These are phyloP conservation scores for Aptenodytes forsteri DNA, from an alignment of 2,113 vertebrate genomes.

Conservation along the genomic window DNA sequence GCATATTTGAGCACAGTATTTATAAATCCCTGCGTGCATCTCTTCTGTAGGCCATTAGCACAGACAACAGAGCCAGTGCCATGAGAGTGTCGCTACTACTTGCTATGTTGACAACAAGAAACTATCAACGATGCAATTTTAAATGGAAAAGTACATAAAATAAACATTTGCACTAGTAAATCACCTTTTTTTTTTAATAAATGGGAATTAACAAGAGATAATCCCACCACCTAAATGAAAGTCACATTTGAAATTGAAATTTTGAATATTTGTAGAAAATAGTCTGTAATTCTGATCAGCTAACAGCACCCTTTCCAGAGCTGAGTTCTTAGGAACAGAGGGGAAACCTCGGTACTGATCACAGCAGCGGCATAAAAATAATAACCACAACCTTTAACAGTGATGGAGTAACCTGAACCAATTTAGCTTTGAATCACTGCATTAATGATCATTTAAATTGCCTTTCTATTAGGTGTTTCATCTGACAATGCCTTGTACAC, in stretches of 20 bases:
- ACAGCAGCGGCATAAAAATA: not conserved
- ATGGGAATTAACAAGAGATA: not conserved
- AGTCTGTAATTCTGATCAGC: not conserved
- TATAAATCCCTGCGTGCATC: not conserved
- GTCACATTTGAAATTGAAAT: not conserved
- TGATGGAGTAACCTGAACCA: not conserved
- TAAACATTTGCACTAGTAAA: not conserved
- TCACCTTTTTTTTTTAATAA: not conserved
- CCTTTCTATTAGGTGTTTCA: not conserved
- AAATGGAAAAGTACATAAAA: not conserved
- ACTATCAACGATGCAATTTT: not conserved
- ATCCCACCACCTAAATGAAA: not conserved
- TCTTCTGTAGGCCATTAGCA: not conserved
- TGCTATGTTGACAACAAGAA: not conserved
- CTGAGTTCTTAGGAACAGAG: not conserved
- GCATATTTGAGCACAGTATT: fast-evolving
- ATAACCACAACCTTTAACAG: not conserved
- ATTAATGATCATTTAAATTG: not conserved
- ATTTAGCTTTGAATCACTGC: not conserved
- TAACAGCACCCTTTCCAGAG: not conserved
- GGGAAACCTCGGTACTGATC: not conserved
- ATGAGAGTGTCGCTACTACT: not conserved
- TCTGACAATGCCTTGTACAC: not conserved
- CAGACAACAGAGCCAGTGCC: not conserved
- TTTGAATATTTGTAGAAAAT: not conserved